Base-by-base conservation (phyloP, 2,888 invertebrate species). In the Pseudoips prasinana region DNA sequence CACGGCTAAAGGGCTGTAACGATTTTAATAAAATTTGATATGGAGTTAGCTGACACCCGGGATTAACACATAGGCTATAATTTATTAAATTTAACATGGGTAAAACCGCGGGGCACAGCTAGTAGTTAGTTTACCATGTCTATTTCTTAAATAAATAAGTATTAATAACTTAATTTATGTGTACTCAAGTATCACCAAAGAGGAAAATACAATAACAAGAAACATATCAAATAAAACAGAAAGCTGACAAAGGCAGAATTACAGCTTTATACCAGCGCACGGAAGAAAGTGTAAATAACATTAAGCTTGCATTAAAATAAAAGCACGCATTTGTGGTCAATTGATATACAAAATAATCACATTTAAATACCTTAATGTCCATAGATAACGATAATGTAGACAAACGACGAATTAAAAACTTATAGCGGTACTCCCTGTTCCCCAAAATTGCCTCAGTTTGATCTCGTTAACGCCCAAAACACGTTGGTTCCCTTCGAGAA, bases 391-490 rank as follows among this genome's bases (percentile, higher is more conserved):
- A n/a, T n/a, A n/a, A n/a, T n/a, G n/a, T n/a, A n/a, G n/a, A 24
- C 18, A 42, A 42, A 23, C 28, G 35, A 35, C 33, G 32, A 39
- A 35, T 42, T 14, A 10, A 9, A 25, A 17, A 17, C 28, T 3
- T 14, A 20, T 22, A 22, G 8, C 20, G 10, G 20, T 10, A 25
- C 47, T 39, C 46, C 44, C 29, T 33, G 42, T 33, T 46, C 44
- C 52, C 43, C 55, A 48, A 55, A 52, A 63, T 55, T 47, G 56
- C 36, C 43, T 41, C 43, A 2, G 62, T 63, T 59, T 59, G 55
- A 65, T 65, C 64, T 69, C 53, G 60, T 73, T 71, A 69, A 56
- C 61, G 67, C 62, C 47, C 72, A 46, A 64, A 72, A 64, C 76
- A 72, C 76, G 73, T 71, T 59, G 53, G 43, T 53, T 62, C 66